Conservation (phyloP, 1,140 invertebrate species). For the Callitettix versicolor region DNA sequence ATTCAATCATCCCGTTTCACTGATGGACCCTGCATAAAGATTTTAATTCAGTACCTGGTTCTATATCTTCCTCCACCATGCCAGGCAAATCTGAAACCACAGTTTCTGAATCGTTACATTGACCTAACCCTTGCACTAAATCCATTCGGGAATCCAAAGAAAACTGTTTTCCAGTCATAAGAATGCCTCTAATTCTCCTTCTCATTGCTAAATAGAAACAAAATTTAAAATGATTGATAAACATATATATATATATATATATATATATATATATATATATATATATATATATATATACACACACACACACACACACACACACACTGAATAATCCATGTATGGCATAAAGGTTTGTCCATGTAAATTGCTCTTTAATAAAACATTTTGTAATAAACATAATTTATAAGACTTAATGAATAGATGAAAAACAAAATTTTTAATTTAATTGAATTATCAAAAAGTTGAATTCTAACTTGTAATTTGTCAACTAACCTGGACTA, state of each 20-base stretch:
- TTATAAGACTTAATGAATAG: no score
- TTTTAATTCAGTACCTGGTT: not conserved
- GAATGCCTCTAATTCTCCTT: constrained; percentile 69
- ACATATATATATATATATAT: no score
- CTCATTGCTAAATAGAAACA: constrained; percentile 52
- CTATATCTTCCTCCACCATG: not conserved
- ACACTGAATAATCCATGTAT: no score
- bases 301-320: not conserved
- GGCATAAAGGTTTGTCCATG: no score
- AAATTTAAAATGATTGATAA: no score
- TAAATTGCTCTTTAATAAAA: no score
- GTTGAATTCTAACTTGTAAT: no score
- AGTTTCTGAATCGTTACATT: not conserved
- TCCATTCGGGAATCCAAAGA: constrained; percentile 86
- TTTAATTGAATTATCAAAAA: no score
- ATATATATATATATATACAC: not conserved
- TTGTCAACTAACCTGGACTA: constrained; percentile 66
- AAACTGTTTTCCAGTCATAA: constrained; percentile 81
- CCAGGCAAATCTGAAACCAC: not conserved
- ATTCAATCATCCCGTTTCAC: no score
- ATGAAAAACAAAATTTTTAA: no score
- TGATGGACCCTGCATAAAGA: no score
- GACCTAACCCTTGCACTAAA: constrained; percentile 54
- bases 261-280: not conserved
- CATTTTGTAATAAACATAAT: no score